Conservation (phyloP, 35 echinoderm and acorn worm genomes). For the Apostichopus californicus region DNA sequence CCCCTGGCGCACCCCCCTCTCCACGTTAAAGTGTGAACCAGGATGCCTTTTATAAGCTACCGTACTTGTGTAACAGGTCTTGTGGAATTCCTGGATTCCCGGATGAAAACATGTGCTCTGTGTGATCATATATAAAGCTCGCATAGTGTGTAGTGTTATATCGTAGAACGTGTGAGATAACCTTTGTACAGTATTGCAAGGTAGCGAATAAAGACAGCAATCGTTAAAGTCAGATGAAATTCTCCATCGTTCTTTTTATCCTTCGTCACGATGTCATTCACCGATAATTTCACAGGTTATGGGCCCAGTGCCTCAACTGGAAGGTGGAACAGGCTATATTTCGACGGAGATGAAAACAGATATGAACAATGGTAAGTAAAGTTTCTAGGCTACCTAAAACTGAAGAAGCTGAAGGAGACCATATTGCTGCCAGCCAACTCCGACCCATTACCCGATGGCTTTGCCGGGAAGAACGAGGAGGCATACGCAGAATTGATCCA, state of each 20-base stretch:
- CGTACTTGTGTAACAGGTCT: too few relatives aligned
- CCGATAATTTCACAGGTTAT: background rate
- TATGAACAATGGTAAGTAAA: conserved; percentile 22
- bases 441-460: conserved; percentile 18
- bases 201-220: too few relatives aligned
- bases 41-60: too few relatives aligned
- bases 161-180: too few relatives aligned
- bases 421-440: conserved; percentile 20
- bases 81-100: too few relatives aligned
- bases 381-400: conserved; percentile 25
- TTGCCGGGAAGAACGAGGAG: conserved; percentile 46
- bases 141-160: too few relatives aligned
- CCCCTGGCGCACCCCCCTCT: too few relatives aligned
- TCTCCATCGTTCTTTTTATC: conserved; percentile 23
- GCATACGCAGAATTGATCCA: conserved; percentile 50
- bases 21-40: too few relatives aligned
- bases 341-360: conserved; percentile 45
- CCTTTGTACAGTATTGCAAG: too few relatives aligned
- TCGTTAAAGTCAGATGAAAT: background rate
- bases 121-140: too few relatives aligned
- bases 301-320: conserved; percentile 52
- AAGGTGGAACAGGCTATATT: conserved; percentile 31
- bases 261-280: background rate
- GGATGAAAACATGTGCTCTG: too few relatives aligned
- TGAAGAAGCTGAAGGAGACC: conserved; percentile 52